Evolutionary conservation across 2,888 invertebrate species (phyloP).

Genomic region (Apocheima hispidaria): DNA sequence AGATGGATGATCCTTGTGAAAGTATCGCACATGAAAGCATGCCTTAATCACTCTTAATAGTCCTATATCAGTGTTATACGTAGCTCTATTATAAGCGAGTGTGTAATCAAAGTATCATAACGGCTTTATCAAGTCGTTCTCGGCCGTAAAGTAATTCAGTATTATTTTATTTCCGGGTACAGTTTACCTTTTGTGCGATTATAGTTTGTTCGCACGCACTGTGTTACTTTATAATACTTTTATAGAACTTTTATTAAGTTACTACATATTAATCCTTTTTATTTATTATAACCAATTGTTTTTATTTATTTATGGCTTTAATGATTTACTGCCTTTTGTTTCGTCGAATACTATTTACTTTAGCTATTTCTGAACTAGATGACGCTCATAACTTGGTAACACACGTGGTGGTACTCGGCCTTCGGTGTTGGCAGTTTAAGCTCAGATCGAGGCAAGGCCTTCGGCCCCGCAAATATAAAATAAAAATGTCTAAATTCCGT

Average conservation of each 20-base stretch:
- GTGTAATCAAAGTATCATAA: slow-evolving; percentile 26
- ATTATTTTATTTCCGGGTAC: slow-evolving; percentile 30
- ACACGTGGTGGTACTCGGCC: no score
- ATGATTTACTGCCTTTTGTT: not conserved
- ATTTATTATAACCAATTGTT: not conserved
- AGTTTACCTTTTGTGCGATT: slow-evolving; percentile 30
- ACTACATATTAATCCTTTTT: no score
- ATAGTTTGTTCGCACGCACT: slow-evolving; percentile 33
- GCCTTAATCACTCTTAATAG: slow-evolving; percentile 33
- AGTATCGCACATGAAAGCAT: slow-evolving; percentile 31
- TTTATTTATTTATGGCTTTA: not conserved
- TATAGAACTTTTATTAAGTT: slow-evolving; percentile 11
- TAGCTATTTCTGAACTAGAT: not conserved
- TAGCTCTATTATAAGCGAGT: not conserved
- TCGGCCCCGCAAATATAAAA: no score
- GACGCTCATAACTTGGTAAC: no score
- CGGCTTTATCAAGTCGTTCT: slow-evolving; percentile 30
- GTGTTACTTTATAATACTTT: slow-evolving; percentile 28
- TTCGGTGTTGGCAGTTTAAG: no score
- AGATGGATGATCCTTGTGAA: slow-evolving; percentile 59
- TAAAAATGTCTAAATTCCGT: no score
- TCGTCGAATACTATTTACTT: not conserved
- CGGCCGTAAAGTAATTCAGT: no score
- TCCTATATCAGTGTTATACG: slow-evolving; percentile 7
- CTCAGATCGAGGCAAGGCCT: no score